Conservation (phyloP, 2,113 vertebrate genomes). For the Gorsachius goisagi region DNA sequence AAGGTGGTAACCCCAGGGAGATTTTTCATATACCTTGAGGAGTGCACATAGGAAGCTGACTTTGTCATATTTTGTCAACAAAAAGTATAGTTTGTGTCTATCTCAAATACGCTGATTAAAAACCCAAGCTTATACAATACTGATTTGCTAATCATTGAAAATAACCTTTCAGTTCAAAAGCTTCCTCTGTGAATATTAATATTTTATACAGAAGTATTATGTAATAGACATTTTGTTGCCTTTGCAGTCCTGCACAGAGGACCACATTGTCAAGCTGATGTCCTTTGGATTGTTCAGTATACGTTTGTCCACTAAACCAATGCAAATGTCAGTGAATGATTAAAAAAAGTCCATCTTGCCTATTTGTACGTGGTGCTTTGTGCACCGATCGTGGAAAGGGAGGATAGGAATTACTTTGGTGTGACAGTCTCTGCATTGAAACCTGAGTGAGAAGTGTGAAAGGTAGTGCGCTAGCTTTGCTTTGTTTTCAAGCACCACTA, state of each 20-base stretch:
- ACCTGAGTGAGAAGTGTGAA: background rate
- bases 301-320: background rate
- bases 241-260: background rate
- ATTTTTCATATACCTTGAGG: background rate
- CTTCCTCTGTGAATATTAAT: constrained; percentile 13
- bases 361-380: background rate
- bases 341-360: background rate
- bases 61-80: background rate
- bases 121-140: background rate
- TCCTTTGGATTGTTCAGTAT: background rate
- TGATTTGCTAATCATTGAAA: constrained; percentile 8
- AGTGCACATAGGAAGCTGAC: background rate
- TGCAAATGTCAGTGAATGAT: background rate
- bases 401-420: background rate
- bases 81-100: background rate
- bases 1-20: background rate
- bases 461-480: background rate
- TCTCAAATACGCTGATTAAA: background rate
- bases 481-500: background rate
- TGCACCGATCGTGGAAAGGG: background rate
- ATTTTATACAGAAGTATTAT: constrained; percentile 29
- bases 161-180: constrained; percentile 6
- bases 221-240: constrained; percentile 30
- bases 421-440: background rate
- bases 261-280: background rate